Conservation (phyloP, 2,888 invertebrate genomes). For the Coenonympha arcania region DNA sequence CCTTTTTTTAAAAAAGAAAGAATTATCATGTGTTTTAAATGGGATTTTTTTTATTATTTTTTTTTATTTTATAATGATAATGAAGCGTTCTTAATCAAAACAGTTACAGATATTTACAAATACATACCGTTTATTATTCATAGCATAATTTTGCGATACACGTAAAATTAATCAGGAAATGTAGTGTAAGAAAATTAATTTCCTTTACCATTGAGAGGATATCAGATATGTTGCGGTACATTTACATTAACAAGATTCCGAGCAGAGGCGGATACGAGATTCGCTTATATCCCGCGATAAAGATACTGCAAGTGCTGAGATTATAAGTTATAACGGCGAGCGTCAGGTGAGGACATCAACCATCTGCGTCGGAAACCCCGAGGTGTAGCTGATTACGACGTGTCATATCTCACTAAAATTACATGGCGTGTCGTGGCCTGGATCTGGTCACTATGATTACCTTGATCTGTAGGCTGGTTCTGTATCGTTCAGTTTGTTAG, state of each 20-base stretch:
- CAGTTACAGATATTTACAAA: too few species aligned
- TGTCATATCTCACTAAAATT: background rate
- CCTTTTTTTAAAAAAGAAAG: too few species aligned
- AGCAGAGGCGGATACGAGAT: slow-evolving; percentile 19
- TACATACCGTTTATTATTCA: too few species aligned
- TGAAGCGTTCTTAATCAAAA: too few species aligned
- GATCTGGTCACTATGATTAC: background rate
- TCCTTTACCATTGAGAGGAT: slow-evolving; percentile 6
- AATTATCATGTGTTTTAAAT: too few species aligned
- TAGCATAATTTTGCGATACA: too few species aligned
- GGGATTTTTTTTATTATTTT: too few species aligned
- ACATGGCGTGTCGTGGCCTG: background rate
- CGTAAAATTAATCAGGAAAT: slow-evolving; percentile 7
- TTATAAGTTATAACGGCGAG: slow-evolving; percentile 51
- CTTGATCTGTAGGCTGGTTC: background rate
- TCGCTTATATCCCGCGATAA: slow-evolving; percentile 30
- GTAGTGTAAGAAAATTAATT: slow-evolving; percentile 2
- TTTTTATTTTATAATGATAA: too few species aligned
- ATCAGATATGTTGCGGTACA: slow-evolving; percentile 19
- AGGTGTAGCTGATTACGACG: slow-evolving; percentile 40
- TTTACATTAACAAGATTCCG: slow-evolving; percentile 15
- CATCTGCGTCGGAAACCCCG: slow-evolving; percentile 43
- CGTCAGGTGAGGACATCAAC: slow-evolving; percentile 54
- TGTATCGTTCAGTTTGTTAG: too few species aligned
- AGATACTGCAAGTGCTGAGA: slow-evolving; percentile 33